Conservation (phyloP, 2,888 invertebrate genomes). For the Pyrochroa serraticornis region DNA sequence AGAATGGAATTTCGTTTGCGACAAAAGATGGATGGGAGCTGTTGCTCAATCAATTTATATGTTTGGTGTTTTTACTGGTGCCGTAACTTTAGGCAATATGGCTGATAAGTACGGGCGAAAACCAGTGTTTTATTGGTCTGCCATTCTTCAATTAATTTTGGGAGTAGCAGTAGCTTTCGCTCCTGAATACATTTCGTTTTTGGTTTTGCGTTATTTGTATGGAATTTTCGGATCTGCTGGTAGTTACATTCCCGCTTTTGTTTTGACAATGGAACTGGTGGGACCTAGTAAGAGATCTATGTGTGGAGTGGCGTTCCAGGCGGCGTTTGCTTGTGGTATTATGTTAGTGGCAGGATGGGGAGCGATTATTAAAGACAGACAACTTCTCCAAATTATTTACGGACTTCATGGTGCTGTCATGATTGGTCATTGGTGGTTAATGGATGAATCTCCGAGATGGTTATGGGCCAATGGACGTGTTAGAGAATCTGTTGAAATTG, state of each 20-base stretch:
- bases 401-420: slow-evolving; percentile 77
- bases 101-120: slow-evolving; percentile 81
- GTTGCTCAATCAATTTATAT: slow-evolving; percentile 79
- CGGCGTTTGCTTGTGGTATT: slow-evolving; percentile 78
- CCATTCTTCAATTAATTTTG: slow-evolving; percentile 73
- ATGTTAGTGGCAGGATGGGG: slow-evolving; percentile 87
- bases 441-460: slow-evolving; percentile 91
- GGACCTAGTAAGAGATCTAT: slow-evolving; percentile 79
- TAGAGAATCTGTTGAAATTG: slow-evolving; percentile 75
- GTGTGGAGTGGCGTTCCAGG: slow-evolving; percentile 82
- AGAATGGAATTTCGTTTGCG: slow-evolving; percentile 85
- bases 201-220: slow-evolving; percentile 63
- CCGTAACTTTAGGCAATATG: slow-evolving; percentile 76
- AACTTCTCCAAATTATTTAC: slow-evolving; percentile 77
- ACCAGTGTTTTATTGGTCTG: slow-evolving; percentile 78
- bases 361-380: slow-evolving; percentile 73
- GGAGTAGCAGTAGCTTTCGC: slow-evolving; percentile 74
- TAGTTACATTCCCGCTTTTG: slow-evolving; percentile 67
- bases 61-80: slow-evolving; percentile 83
- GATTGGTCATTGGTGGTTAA: slow-evolving; percentile 83
- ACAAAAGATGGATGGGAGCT: slow-evolving; percentile 78
- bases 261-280: slow-evolving; percentile 81
- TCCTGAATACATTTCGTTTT: slow-evolving; percentile 76
- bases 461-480: slow-evolving; percentile 82
- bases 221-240: slow-evolving; percentile 82